phyloP scores from a whole-genome alignment of 2,888 invertebrate genomes.

The Acanthoscelides obtectus region DNA sequence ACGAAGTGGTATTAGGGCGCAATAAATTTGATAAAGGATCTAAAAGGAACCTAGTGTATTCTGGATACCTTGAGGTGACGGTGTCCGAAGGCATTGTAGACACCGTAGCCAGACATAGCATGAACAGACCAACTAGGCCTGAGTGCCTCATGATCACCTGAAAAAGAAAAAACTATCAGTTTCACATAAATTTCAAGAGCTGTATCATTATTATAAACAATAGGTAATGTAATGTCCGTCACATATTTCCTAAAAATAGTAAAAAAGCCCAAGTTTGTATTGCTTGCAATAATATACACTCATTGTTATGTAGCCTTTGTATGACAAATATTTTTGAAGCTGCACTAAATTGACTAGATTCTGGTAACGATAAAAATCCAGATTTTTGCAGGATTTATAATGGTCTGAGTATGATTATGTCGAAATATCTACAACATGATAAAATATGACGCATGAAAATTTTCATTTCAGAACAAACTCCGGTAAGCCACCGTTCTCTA shows the following conservation, averaged over 20 bases:
- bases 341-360: too few relatives aligned
- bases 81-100: constrained; percentile 32
- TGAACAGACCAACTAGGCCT: constrained; percentile 31
- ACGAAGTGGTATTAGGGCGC: not conserved
- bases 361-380: too few relatives aligned
- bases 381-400: too few relatives aligned
- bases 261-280: too few relatives aligned
- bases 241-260: too few relatives aligned
- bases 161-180: constrained; percentile 28
- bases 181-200: not conserved
- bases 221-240: too few relatives aligned
- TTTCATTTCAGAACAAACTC: constrained; percentile 20
- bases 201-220: not conserved
- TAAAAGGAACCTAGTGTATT: not conserved
- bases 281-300: too few relatives aligned
- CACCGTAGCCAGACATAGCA: constrained; percentile 29
- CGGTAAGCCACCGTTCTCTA: constrained; percentile 7
- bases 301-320: too few relatives aligned
- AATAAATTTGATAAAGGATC: not conserved
- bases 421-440: too few relatives aligned
- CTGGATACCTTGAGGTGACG: constrained; percentile 38
- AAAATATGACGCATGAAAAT: too few relatives aligned
- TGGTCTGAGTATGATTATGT: too few relatives aligned
- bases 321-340: too few relatives aligned
- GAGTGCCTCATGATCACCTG: constrained; percentile 40